Conservation (phyloP, 2,113 vertebrate species). For the Hylia prasina region DNA sequence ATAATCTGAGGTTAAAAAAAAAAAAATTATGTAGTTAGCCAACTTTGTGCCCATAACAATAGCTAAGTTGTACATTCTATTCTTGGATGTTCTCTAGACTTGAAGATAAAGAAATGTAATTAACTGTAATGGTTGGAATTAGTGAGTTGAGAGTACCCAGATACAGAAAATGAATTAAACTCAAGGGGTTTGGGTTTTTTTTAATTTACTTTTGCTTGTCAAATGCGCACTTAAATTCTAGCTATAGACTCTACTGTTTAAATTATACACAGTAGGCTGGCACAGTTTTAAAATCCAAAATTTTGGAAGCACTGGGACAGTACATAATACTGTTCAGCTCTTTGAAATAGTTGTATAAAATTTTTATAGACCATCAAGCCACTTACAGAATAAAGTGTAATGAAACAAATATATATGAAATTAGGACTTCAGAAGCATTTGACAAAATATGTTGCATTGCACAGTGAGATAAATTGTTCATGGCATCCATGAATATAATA, state of each 20-base stretch:
- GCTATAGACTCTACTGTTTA: background rate
- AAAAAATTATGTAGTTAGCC: background rate
- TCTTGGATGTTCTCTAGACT: background rate
- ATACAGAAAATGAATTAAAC: background rate
- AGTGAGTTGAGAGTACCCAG: background rate
- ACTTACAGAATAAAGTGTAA: background rate
- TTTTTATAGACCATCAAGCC: background rate
- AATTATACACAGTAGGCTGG: background rate
- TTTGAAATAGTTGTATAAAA: background rate
- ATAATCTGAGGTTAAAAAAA: background rate
- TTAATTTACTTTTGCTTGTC: background rate
- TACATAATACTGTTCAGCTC: background rate
- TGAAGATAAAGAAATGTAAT: background rate
- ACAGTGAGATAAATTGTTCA: background rate
- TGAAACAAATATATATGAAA: background rate
- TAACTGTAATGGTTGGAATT: background rate
- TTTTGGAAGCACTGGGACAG: background rate
- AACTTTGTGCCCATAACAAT: background rate
- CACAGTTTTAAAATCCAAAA: background rate
- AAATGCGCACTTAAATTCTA: background rate
- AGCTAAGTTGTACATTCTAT: background rate
- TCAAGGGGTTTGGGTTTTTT: background rate
- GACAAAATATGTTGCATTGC: background rate
- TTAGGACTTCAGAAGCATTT: constrained; percentile 26
- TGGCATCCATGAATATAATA: constrained; percentile 8